These are phyloP conservation scores for Parapsyche elsis DNA, from an alignment of 1,140 invertebrate genomes.

Conservation along the genomic window DNA sequence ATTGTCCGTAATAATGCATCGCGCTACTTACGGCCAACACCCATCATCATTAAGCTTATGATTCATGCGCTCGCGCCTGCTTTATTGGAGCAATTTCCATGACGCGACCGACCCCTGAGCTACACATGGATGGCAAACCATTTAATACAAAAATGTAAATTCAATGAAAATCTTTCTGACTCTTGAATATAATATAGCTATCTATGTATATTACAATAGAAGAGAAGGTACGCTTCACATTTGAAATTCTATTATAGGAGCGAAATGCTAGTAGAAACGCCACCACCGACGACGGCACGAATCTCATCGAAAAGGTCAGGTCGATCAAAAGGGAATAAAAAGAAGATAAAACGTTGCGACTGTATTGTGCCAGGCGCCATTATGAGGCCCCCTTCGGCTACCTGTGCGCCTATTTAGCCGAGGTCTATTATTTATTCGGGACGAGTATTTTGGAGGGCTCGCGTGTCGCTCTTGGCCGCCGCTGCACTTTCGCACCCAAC, in stretches of 20 bases:
- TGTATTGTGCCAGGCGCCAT: no score
- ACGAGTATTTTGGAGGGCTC: no score
- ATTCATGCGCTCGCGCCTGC: slow-evolving; percentile 43
- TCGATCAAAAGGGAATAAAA: slow-evolving; percentile 1
- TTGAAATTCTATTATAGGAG: slow-evolving; percentile 20
- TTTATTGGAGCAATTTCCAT: slow-evolving; percentile 50
- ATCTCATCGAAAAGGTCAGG: slow-evolving; percentile 15
- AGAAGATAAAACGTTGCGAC: background rate
- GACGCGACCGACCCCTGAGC: background rate
- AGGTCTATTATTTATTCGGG: no score
- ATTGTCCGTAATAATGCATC: slow-evolving; percentile 49
- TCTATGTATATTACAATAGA: background rate
- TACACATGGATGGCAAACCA: background rate
- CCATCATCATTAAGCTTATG: slow-evolving; percentile 55
- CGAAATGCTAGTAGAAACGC: slow-evolving; percentile 2
- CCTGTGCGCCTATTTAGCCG: no score
- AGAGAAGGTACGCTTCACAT: background rate
- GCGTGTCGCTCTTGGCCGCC: no score
- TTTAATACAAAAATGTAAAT: background rate
- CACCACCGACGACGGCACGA: background rate
- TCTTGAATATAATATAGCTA: background rate
- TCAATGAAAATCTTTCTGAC: no score
- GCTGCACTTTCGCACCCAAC: no score
- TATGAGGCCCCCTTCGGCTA: no score
- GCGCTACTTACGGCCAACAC: slow-evolving; percentile 47